Evolutionary conservation across 35 echinoderm and acorn worm genomes (phyloP), one percentile per base, ranked within the genome.

Genomic region (Patiria miniata): DNA sequence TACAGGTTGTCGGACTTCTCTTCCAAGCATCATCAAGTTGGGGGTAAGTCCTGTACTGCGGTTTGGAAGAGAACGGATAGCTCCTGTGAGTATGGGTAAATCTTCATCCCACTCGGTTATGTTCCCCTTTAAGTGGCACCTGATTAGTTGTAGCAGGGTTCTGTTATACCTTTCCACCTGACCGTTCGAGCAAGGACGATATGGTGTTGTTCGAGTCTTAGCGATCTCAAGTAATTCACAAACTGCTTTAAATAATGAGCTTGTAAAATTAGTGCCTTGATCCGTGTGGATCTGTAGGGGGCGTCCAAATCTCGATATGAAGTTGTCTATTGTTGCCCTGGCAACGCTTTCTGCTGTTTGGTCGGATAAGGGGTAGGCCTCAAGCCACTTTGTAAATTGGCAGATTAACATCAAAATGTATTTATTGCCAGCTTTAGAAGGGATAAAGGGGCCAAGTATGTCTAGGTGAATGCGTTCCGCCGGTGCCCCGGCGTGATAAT

Each of bases 361-460:
- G 54, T 89, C 53, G 8, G 50, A 47, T 26, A 84, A 15, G 0
- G 86, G 44, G 57, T 89, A 89, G 7, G 89, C 78, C 39, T 85
- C 83, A 19, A 83, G 86, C 90, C 90, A 91, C 56, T 80, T 91
- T 37, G 80, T 84, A 32, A 82, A 93, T 28, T 93, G 89, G 50
- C 89, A 86, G 18, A 78, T 68, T 18, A 93, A 68, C 38, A 89
- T 86, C 21, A 93, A 30, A 7, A 93, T 89, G 39, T 88, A 89
- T 42, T 51, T 39, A 34, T 93, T 93, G 1, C 86, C 86, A 10
- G 57, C 28, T 18, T 83, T 5, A 17, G 91, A 84, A 37, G 53
- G 22, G 2, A 81, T 58, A 16, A 93, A 78, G 9, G 86, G 86
- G 0, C 91, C 91, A 22, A 85, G 56, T 2, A 89, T 68, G 61